Conservation (phyloP, 2,797 vertebrate genomes). For the Decapterus maruadsi region DNA sequence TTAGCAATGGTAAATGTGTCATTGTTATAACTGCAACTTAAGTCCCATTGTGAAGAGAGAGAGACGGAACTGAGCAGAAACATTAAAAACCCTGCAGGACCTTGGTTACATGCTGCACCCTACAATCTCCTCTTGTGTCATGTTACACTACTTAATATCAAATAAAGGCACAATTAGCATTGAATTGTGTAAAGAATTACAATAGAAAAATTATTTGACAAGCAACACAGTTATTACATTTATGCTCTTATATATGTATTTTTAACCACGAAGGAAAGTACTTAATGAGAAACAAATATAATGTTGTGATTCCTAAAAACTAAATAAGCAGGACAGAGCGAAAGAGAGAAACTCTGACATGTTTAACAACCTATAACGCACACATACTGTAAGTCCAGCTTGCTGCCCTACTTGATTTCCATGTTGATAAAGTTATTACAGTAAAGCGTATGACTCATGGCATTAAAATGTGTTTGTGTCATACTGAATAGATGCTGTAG, state of each 20-base stretch:
- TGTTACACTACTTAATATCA: not conserved
- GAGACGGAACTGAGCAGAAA: not conserved
- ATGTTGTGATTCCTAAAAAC: not conserved
- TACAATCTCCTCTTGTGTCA: not conserved
- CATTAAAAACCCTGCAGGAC: not conserved
- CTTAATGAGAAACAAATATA: not conserved
- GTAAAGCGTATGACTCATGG: not conserved
- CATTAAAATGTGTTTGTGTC: not conserved
- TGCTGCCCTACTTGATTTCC: not conserved
- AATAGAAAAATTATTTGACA: too few species aligned
- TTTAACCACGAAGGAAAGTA: not conserved
- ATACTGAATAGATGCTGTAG: constrained; percentile 26
- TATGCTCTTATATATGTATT: not conserved
- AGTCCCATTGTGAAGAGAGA: not conserved
- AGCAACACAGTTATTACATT: not conserved
- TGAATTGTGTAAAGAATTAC: too few species aligned
- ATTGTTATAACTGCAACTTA: not conserved
- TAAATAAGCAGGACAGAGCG: constrained; percentile 1
- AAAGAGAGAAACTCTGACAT: too few species aligned
- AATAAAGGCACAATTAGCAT: not conserved
- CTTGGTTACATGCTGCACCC: not conserved
- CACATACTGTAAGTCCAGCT: not conserved
- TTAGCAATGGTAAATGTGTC: not conserved
- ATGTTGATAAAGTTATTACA: not conserved
- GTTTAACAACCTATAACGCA: not conserved